Percentiles rank a stretch among this genome's conserved stretches.
Conservation (phyloP, 2,797 vertebrate species). For the Phrynocephalus forsythii region DNA sequence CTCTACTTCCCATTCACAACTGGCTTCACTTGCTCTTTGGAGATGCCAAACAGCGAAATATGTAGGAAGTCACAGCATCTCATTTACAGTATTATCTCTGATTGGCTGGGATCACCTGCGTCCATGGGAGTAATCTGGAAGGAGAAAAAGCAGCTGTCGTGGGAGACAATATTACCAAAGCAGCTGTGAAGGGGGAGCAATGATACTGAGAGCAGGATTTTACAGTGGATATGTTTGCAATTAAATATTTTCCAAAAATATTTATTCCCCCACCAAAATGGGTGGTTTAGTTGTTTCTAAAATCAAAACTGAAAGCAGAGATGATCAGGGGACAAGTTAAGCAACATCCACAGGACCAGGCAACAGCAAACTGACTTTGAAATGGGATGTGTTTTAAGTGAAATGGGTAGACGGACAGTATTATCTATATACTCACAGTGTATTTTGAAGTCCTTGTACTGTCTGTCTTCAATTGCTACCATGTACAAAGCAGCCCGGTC, state of each 20-base stretch:
- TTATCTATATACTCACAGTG: constrained; percentile 88
- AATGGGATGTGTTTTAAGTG: neutral
- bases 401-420: neutral
- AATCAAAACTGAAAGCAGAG: neutral
- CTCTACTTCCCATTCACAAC: neutral
- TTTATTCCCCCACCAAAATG: neutral
- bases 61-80: neutral
- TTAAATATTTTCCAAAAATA: neutral
- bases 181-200: neutral
- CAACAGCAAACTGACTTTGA: neutral
- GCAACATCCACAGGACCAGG: neutral
- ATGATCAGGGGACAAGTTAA: neutral
- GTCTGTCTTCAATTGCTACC: constrained; percentile 97
- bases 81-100: neutral
- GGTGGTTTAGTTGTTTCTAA: neutral
- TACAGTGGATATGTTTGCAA: neutral
- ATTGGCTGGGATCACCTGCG: neutral
- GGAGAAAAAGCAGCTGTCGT: neutral
- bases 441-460: constrained; percentile 99
- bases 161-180: neutral
- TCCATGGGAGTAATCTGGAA: neutral
- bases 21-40: neutral
- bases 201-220: neutral
- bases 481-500: constrained; percentile 97
- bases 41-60: neutral